Evolutionary conservation across 2,888 invertebrate species (phyloP).

Genomic region (Elegia similella): DNA sequence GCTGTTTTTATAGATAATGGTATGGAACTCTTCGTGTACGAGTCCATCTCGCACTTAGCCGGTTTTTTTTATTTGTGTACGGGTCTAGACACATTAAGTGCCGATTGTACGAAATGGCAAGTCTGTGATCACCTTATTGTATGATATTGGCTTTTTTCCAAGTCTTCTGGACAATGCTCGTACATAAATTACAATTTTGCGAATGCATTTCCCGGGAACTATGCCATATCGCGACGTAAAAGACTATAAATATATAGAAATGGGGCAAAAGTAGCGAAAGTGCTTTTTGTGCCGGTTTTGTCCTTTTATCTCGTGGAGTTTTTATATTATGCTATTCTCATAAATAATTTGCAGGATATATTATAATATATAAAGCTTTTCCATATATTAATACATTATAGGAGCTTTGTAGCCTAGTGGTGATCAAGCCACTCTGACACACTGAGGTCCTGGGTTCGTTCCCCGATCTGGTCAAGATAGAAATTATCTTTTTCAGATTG

Average conservation of each 20-base stretch:
- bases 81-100: neutral
- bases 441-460: too few species aligned
- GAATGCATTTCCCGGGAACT: slow-evolving; percentile 42
- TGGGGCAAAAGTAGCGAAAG: slow-evolving; percentile 13
- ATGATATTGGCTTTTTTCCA: slow-evolving; percentile 44
- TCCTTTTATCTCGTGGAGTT: slow-evolving; percentile 5
- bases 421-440: too few species aligned
- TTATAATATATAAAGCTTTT: too few species aligned
- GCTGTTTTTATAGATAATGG: too few species aligned
- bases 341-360: neutral
- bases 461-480: too few species aligned
- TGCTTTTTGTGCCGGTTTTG: slow-evolving; percentile 6
- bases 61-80: too few species aligned
- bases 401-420: too few species aligned
- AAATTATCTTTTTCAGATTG: too few species aligned
- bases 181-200: slow-evolving; percentile 56
- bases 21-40: too few species aligned
- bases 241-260: slow-evolving; percentile 16
- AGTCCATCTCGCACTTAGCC: too few species aligned
- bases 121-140: neutral
- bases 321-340: slow-evolving; percentile 1
- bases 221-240: slow-evolving; percentile 33
- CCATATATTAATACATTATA: too few species aligned
- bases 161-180: slow-evolving; percentile 43
- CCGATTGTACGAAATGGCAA: neutral